phyloP scores from a whole-genome alignment of 2,888 invertebrate genomes.

The Agrenia bidenticulata region DNA sequence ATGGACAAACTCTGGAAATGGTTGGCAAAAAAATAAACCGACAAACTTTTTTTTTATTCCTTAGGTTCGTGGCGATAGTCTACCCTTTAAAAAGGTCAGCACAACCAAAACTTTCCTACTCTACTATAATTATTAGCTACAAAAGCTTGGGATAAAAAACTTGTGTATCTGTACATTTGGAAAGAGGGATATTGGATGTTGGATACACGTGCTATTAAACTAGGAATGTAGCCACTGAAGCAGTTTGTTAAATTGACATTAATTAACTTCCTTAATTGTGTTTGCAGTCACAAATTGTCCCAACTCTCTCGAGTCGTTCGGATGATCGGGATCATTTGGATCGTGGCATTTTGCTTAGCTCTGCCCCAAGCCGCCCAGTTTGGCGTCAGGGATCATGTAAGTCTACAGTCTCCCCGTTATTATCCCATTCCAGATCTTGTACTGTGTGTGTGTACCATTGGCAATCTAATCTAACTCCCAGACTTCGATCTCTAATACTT shows the following conservation, averaged over 20 bases:
- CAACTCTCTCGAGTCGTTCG: conserved; percentile 78
- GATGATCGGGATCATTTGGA: conserved; percentile 78
- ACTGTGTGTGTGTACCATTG: too few relatives aligned
- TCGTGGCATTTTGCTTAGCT: conserved; percentile 71
- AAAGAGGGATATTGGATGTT: too few relatives aligned
- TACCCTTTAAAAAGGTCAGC: conserved; percentile 42
- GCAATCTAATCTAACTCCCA: too few relatives aligned
- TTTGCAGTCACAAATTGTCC: conserved; percentile 70
- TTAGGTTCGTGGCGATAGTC: conserved; percentile 42
- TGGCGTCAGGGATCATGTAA: conserved; percentile 55
- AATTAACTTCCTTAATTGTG: conserved; percentile 12
- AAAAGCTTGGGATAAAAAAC: too few relatives aligned
- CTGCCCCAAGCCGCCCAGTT: conserved; percentile 61
- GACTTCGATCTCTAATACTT: too few relatives aligned
- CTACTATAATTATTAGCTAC: too few relatives aligned
- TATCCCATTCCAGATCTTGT: too few relatives aligned
- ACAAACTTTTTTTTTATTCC: conserved; percentile 4
- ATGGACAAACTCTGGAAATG: too few relatives aligned
- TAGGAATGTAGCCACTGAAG: not conserved
- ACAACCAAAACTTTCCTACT: too few relatives aligned
- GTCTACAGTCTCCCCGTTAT: not conserved
- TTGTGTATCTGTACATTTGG: too few relatives aligned
- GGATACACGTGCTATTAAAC: too few relatives aligned
- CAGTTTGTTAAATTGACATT: not conserved
- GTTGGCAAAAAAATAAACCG: conserved; percentile 1